These are phyloP conservation scores for Jordanella pulchra DNA, from an alignment of 2,797 vertebrate species.

Conservation along the genomic window DNA sequence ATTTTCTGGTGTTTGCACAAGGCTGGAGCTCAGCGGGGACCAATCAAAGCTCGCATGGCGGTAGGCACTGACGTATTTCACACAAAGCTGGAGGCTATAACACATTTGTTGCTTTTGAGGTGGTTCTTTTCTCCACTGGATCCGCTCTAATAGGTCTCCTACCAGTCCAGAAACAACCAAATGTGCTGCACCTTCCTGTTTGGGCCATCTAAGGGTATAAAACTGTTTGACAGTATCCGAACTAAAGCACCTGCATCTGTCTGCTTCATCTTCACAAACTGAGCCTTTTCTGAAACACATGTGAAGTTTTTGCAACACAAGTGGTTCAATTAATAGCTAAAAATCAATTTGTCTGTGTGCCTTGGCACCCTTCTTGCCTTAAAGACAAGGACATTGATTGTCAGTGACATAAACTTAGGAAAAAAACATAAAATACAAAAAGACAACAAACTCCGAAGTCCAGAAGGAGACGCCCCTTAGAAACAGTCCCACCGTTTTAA, in stretches of 20 bases:
- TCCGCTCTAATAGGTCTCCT: conserved; percentile 28
- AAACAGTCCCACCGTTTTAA: conserved; percentile 19
- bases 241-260: conserved; percentile 18
- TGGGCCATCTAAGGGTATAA: conserved; percentile 45
- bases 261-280: neutral
- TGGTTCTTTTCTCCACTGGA: conserved; percentile 23
- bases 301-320: conserved; percentile 26
- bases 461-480: conserved; percentile 7
- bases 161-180: conserved; percentile 32
- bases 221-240: conserved; percentile 30
- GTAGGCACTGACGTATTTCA: conserved; percentile 55
- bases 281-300: conserved; percentile 20
- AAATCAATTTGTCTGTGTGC: conserved; percentile 43
- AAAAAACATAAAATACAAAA: conserved; percentile 10
- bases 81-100: conserved; percentile 28
- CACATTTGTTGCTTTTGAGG: conserved; percentile 27
- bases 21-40: conserved; percentile 42
- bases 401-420: conserved; percentile 49
- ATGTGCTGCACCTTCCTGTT: conserved; percentile 49
- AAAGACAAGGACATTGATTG: conserved; percentile 63
- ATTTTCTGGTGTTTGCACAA: conserved; percentile 59
- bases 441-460: conserved; percentile 8
- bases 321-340: conserved; percentile 40
- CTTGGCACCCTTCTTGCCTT: conserved; percentile 28
- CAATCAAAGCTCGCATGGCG: conserved; percentile 54